Base-by-base conservation (phyloP, 2,113 vertebrate genomes). In the Crotalus tigris region DNA sequence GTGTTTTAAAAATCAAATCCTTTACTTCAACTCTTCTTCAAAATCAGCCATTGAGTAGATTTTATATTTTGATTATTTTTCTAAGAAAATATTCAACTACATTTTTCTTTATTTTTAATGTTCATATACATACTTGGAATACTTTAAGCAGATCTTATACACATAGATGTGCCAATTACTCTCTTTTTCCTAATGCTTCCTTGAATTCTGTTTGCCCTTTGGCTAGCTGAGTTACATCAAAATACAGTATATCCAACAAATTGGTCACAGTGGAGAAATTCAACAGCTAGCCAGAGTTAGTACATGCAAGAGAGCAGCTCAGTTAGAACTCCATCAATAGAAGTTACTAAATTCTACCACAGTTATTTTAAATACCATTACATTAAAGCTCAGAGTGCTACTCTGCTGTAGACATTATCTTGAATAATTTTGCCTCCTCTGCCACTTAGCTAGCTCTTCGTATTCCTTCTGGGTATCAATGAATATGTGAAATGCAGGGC, bases 311-410 rank as follows among this genome's bases (percentile, higher is more conserved):
- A 55, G 15, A 86, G 57, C 46, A 44, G 33, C 55, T 90, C 58
- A 90, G 85, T 93, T 86, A 86, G 21, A 87, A 85, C 6, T 23
- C 75, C 88, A 53, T 90, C 81, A 64, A 23, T 90, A 87, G 61
- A 90, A 86, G 86, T 61, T 53, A 86, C 49, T 54, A 58, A 39
- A 93, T 46, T 59, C 49, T 58, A 61, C 29, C 88, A 90, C 46
- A 86, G 87, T 85, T 93, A 86, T 53, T 90, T 93, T 13, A 81
- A 86, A 53, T 90, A 57, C 75, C 46, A 88, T 88, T 88, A 51
- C n/a, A 54, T 61, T 29, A n/a, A 85, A 33, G 21, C 57, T 90
- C 61, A 86, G 81, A n/a, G 61, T 64, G 29, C 44, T 54, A 58
- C 46, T 33, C 61, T 54, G 29, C 21, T 69, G 46, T 44, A 29